Conservation (phyloP, 2,888 invertebrate species). For the Melipona bicolor region DNA sequence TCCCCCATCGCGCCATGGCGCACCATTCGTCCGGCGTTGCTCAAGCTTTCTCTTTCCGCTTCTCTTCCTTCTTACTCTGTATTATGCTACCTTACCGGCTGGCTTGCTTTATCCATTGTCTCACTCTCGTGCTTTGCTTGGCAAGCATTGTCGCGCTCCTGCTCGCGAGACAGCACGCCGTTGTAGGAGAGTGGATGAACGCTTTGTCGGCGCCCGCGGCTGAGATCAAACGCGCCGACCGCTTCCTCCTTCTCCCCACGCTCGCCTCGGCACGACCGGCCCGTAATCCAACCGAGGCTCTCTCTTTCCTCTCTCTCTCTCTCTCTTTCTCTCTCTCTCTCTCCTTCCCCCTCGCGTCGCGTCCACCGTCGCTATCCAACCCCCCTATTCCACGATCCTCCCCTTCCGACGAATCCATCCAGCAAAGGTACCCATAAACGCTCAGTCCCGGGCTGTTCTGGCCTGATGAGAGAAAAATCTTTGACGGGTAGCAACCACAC, state of each 20-base stretch:
- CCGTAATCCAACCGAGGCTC: constrained; percentile 69
- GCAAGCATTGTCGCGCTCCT: constrained; percentile 60
- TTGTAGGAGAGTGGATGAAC: constrained; percentile 78
- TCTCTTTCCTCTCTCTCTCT: constrained; percentile 48
- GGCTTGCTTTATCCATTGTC: constrained; percentile 54
- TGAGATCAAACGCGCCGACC: constrained; percentile 82
- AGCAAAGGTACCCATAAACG: constrained; percentile 60
- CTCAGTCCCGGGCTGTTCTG: constrained; percentile 55
- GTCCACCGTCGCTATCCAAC: constrained; percentile 25
- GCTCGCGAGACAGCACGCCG: constrained; percentile 70
- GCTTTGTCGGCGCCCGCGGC: constrained; percentile 84
- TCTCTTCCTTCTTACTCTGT: constrained; percentile 62
- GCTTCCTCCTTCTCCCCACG: constrained; percentile 70
- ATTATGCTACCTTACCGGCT: constrained; percentile 58
- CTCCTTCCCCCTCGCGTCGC: constrained; percentile 22
- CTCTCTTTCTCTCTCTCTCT: background rate
- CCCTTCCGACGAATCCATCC: constrained; percentile 59
- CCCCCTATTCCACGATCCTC: constrained; percentile 26
- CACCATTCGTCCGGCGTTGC: constrained; percentile 60
- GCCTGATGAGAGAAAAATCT: constrained; percentile 55
- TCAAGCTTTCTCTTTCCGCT: constrained; percentile 60
- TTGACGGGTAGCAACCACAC: constrained; percentile 52
- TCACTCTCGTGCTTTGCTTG: constrained; percentile 56
- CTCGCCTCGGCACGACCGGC: constrained; percentile 49
- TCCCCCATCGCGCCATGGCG: constrained; percentile 35